These are phyloP conservation scores for Larimichthys crocea DNA, from an alignment of 2,113 vertebrate genomes.

Conservation along the genomic window DNA sequence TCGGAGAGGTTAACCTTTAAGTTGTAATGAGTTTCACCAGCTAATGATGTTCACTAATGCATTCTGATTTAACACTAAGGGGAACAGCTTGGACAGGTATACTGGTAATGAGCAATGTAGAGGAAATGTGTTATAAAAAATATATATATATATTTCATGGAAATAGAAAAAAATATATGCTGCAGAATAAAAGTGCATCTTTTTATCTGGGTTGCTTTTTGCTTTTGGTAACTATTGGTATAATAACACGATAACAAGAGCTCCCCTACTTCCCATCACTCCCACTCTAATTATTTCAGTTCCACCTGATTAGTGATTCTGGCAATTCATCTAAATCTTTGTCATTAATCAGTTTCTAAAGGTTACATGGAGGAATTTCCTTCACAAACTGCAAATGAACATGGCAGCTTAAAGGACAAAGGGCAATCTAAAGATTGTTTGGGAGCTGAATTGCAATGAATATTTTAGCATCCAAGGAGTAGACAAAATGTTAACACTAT, in stretches of 20 bases:
- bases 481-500: conserved; percentile 73
- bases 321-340: conserved; percentile 71
- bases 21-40: conserved; percentile 68
- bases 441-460: conserved; percentile 72
- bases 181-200: conserved; percentile 14
- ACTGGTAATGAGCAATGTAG: conserved; percentile 46
- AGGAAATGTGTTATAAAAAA: conserved; percentile 11
- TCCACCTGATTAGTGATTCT: conserved; percentile 73
- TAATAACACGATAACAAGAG: conserved; percentile 26
- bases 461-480: conserved; percentile 68
- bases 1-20: conserved; percentile 74
- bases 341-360: conserved; percentile 77
- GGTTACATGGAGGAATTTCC: conserved; percentile 66
- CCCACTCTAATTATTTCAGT: conserved; percentile 58
- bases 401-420: conserved; percentile 76
- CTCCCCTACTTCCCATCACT: conserved; percentile 30
- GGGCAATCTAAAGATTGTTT: conserved; percentile 76
- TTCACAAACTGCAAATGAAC: conserved; percentile 75
- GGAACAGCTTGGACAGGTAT: conserved; percentile 43
- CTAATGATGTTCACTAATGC: conserved; percentile 70
- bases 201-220: conserved; percentile 7
- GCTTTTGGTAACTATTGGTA: neutral
- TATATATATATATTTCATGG: neutral
- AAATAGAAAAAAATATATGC: conserved; percentile 10
- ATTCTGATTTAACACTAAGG: conserved; percentile 62